A percentile compares a stretch with the other conserved stretches of the same genome.
These are phyloP conservation scores for Bombus superbus DNA, from an alignment of 1,140 invertebrate genomes.

Conservation along the genomic window DNA sequence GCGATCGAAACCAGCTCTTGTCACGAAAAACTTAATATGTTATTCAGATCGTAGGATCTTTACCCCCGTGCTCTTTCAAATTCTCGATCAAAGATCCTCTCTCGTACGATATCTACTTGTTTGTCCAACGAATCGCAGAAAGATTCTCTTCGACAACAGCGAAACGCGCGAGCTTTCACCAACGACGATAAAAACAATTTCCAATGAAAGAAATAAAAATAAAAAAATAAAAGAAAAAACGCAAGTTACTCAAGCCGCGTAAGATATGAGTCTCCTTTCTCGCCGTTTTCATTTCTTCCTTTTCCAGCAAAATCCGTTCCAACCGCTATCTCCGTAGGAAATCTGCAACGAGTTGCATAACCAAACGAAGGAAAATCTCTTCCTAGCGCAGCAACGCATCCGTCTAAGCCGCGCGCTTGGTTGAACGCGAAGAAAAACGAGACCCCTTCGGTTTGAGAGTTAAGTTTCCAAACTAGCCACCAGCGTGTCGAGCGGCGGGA, in stretches of 20 bases:
- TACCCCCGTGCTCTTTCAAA: too few species aligned
- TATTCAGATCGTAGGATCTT: too few species aligned
- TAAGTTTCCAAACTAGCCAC: constrained; percentile 25
- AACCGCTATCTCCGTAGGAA: not conserved
- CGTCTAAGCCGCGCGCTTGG: not conserved
- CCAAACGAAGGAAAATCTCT: constrained; percentile 1
- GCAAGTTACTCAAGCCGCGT: not conserved
- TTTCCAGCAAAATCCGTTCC: not conserved
- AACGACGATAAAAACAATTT: too few species aligned
- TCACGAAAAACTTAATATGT: too few species aligned
- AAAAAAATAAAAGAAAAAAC: not conserved
- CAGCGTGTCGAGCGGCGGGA: not conserved
- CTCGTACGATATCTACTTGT: too few species aligned
- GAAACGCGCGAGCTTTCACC: too few species aligned
- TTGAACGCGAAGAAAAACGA: constrained; percentile 10
- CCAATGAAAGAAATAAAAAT: too few species aligned
- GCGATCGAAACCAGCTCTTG: too few species aligned
- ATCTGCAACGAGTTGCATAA: not conserved
- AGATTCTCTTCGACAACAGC: too few species aligned
- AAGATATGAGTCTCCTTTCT: too few species aligned
- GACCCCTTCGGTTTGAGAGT: not conserved
- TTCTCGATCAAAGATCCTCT: too few species aligned
- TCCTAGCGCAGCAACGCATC: not conserved
- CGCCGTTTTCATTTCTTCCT: not conserved
- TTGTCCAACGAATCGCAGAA: too few species aligned